These are phyloP conservation scores for Metopolophium dirhodum DNA, from an alignment of 1,140 invertebrate species.

Conservation along the genomic window DNA sequence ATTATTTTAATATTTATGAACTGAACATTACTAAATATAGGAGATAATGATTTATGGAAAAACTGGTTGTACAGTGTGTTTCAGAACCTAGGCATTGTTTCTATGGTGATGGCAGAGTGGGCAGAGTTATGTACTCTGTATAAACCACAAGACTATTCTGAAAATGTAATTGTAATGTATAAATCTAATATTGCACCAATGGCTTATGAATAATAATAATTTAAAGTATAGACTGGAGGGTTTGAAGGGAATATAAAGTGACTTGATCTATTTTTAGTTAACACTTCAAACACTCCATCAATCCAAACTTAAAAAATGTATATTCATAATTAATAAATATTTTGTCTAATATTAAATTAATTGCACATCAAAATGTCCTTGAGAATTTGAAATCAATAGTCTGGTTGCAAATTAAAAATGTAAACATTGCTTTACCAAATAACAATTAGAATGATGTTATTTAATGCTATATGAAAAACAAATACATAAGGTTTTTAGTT, in stretches of 20 bases:
- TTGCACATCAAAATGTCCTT: neutral
- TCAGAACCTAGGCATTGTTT: too few relatives aligned
- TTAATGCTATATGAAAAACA: neutral
- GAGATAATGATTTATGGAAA: neutral
- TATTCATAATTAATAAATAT: neutral
- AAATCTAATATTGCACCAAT: neutral
- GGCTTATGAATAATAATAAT: neutral
- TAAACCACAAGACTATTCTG: neutral
- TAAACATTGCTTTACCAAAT: neutral
- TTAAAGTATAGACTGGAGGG: neutral
- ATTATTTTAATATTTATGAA: neutral
- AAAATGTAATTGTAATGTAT: neutral
- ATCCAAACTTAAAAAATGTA: neutral
- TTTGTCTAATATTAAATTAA: neutral
- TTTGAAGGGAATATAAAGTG: neutral
- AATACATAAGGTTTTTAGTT: neutral
- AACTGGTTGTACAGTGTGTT: neutral
- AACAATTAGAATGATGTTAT: neutral
- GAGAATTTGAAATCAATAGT: neutral
- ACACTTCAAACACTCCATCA: neutral
- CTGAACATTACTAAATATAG: neutral
- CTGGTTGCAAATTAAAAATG: neutral
- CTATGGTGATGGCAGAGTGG: too few relatives aligned
- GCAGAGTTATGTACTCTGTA: too few relatives aligned
- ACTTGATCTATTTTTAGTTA: neutral